Base-by-base conservation (phyloP, 53 echinoderm and acorn worm species). In the Stichopus horrens region DNA sequence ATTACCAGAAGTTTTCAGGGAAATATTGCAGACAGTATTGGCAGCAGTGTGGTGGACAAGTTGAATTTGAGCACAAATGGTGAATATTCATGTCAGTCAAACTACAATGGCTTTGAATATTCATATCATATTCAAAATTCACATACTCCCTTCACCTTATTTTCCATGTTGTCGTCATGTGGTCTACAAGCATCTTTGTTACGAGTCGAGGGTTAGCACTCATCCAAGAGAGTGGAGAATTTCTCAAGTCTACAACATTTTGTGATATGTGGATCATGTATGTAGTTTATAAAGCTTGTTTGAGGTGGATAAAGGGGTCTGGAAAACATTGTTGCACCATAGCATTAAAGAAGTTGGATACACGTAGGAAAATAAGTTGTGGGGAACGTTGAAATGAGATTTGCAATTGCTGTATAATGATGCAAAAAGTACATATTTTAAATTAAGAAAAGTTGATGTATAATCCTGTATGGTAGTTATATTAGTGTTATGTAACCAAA, bases 91-190 rank as follows among this genome's bases (percentile, higher is more conserved):
- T n/a, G 53, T 53, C 11, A 79, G n/a, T 79, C 7, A 79, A 79
- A 53, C 53, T 79, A 54, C 79, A 79, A 53, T 4, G 5, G 54
- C 51, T 52, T 11, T 79, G 79, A 79, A 79, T 79, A 79, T 79
- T 79, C 79, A 79, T 79, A 53, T 79, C 79, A 78, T 55, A 53
- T 79, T 79, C 55, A 18, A 79, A 55, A 54, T 79, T 55, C 19
- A 11, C 53, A 55, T 54, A 23, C 52, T 79, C 53, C 79, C 55
- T 53, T 11, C 19, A 18, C 54, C 79, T 55, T 5, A 55, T 23
- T 79, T 79, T 79, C 79, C 79, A 79, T 79, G 79, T 79, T 79
- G 79, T 79, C 79, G 79, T 79, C 79, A 79, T 79, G 79, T 79
- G 79, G 75, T 75, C 52, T 22, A 13, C 75, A 75, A 79, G 53